Evolutionary conservation across 2,888 invertebrate species (phyloP), one percentile per base, ranked within the genome.

Genomic region (Lomographa bimaculata): DNA sequence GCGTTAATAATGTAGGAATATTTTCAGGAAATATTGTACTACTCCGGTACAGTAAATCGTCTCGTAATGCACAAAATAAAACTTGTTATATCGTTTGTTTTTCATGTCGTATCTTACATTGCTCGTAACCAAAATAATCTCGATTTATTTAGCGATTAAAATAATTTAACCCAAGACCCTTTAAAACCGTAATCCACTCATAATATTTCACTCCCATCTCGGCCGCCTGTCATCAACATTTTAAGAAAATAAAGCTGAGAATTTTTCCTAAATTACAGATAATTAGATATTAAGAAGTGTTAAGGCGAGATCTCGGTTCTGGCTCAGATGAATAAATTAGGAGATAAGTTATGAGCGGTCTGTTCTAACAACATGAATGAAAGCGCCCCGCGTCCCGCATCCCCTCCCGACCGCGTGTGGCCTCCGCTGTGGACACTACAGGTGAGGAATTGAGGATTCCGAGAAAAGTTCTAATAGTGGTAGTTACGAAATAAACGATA

Each of bases 351-450:
- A 89, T 89, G 87, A 87, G 83, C 81, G 81, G 84, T 60, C 75
- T 74, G 75, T 74, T 85, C 87, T 86, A 87, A 86, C 84, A 82
- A 89, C 89, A 89, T 90, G 89, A 90, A 90, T 90, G 89, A 89
- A 83, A 79, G 79, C 68, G 51, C 72, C 40, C 57, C 68, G 68
- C 74, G 58, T 55, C 56, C 53, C 54, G 48, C 49, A 48, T 43
- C 52, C 46, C 52, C 61, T 57, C 53, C 64, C 61, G 64, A 62
- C 71, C 84, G 85, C 85, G 86, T 87, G 87, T 86, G 87, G 86
- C 85, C 84, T 64, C 64, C 64, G 66, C 77, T 74, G 65, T 56
- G 66, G 73, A 65, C 71, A 39, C 53, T 51, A 58, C 85, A 86
- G 87, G 65, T 60, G 43, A 61, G 83, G 39, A 85, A 54, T 82